Evolutionary conservation across 2,113 vertebrate genomes (phyloP).

Genomic region (Syrrhaptes paradoxus): DNA sequence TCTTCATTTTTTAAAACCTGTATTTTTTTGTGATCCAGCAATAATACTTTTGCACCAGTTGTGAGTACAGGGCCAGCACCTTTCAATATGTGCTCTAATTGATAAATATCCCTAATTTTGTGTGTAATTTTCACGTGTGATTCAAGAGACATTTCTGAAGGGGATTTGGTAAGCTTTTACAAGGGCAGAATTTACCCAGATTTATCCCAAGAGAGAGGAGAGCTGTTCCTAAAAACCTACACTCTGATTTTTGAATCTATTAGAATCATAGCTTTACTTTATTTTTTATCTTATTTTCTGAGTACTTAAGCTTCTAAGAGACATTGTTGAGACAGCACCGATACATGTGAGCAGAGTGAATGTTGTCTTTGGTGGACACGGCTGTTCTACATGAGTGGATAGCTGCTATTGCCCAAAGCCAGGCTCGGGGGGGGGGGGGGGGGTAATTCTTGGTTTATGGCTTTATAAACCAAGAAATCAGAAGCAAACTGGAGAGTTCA

Average conservation of each 20-base stretch:
- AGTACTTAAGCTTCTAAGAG: neutral
- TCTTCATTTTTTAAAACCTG: neutral
- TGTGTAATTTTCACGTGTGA: neutral
- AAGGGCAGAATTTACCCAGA: neutral
- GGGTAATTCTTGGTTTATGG: neutral
- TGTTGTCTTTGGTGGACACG: neutral
- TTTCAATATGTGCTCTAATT: neutral
- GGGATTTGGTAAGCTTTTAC: neutral
- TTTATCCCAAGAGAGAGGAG: neutral
- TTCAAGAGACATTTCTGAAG: neutral
- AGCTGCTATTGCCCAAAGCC: neutral
- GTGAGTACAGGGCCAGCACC: neutral
- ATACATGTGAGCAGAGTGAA: neutral
- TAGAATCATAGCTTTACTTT: neutral
- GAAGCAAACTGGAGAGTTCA: neutral
- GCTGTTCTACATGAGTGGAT: neutral
- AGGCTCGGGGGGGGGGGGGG: fast-evolving
- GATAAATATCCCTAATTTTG: neutral
- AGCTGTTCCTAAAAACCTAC: neutral
- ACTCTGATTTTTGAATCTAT: neutral
- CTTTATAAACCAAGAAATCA: neutral
- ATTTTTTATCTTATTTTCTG: neutral
- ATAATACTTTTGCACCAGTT: neutral
- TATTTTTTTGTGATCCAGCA: neutral
- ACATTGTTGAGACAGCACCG: neutral